Evolutionary conservation across 2,888 invertebrate species (phyloP).

Genomic region (Eristalinus sepulchralis): DNA sequence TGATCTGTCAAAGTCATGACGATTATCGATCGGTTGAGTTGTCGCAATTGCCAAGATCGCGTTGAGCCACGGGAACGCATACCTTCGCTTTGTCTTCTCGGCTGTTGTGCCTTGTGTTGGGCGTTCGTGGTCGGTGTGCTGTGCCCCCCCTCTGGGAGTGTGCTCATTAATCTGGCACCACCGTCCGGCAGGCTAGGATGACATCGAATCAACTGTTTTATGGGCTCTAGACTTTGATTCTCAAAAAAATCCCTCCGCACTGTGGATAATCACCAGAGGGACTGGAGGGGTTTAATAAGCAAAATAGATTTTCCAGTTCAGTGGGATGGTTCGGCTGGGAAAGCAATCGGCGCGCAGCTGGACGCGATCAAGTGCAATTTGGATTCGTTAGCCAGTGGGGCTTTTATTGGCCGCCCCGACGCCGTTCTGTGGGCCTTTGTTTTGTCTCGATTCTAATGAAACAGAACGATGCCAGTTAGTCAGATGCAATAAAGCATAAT

Average conservation of each 20-base stretch:
- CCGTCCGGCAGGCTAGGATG: slow-evolving; percentile 55
- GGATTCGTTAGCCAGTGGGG: slow-evolving; percentile 62
- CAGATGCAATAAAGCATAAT: slow-evolving; percentile 70
- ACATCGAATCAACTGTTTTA: slow-evolving; percentile 62
- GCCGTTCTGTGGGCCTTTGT: slow-evolving; percentile 29
- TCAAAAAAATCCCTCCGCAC: slow-evolving; percentile 46
- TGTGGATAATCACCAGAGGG: slow-evolving; percentile 38
- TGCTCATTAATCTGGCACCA: slow-evolving; percentile 66
- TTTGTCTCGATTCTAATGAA: slow-evolving; percentile 51
- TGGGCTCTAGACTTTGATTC: slow-evolving; percentile 45
- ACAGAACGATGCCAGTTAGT: slow-evolving; percentile 49
- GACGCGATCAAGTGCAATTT: slow-evolving; percentile 58
- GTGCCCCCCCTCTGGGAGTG: slow-evolving; percentile 51
- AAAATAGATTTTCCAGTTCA: slow-evolving; percentile 60
- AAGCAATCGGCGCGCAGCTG: slow-evolving; percentile 63
- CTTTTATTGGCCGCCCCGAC: slow-evolving; percentile 56
- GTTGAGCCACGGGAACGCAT: neutral
- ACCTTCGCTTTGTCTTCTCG: neutral
- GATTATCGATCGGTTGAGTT: slow-evolving; percentile 70
- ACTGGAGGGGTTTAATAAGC: slow-evolving; percentile 38
- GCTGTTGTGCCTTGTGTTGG: neutral
- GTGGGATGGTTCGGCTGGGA: slow-evolving; percentile 26
- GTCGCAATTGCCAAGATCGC: slow-evolving; percentile 19
- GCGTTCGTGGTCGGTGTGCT: neutral
- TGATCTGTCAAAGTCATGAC: slow-evolving; percentile 70